phyloP scores from a whole-genome alignment of 2,888 invertebrate species.

The Bellardia pandia region DNA sequence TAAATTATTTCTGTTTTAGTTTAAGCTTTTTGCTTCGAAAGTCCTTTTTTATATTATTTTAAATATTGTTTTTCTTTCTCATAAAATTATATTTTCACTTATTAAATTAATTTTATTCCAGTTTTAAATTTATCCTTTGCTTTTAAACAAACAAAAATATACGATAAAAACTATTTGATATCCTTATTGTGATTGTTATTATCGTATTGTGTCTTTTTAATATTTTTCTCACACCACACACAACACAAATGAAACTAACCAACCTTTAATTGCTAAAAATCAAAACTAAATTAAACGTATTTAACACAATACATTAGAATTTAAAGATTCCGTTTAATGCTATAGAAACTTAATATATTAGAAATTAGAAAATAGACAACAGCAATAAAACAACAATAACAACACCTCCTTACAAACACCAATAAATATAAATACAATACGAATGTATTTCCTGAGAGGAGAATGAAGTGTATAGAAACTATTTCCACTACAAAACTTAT shows the following conservation, averaged over 20 bases:
- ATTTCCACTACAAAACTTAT: too few relatives aligned
- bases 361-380: conserved; percentile 21
- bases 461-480: conserved; percentile 23
- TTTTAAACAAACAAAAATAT: too few relatives aligned
- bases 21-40: background rate
- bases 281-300: conserved; percentile 68
- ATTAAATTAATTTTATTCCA: too few relatives aligned
- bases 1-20: too few relatives aligned
- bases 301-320: conserved; percentile 65
- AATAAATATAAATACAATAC: conserved; percentile 17
- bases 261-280: conserved; percentile 69
- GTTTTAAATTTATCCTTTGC: background rate
- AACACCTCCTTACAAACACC: conserved; percentile 64
- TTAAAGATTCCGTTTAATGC: conserved; percentile 67
- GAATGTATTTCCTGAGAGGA: conserved; percentile 46
- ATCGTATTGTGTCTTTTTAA: background rate
- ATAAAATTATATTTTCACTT: background rate
- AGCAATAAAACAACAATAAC: conserved; percentile 26
- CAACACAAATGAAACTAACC: background rate
- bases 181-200: conserved; percentile 15
- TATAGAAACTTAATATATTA: conserved; percentile 7
- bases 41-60: background rate
- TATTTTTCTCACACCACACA: background rate
- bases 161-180: conserved; percentile 2
- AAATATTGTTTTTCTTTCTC: background rate